Conservation (phyloP, 2,888 invertebrate species). For the Dinocampus coccinellae region DNA sequence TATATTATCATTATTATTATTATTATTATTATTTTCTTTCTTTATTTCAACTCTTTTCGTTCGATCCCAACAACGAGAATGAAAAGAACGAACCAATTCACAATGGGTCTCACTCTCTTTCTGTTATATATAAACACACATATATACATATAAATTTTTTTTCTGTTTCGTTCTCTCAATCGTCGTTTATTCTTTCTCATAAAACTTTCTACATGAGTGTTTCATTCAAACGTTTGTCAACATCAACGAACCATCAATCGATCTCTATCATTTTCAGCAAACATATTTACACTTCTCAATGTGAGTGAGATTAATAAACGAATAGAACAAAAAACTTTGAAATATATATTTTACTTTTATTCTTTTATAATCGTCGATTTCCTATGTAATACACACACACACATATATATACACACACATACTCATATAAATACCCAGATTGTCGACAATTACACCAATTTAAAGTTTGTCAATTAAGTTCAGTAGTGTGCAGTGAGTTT, state of each 20-base stretch:
- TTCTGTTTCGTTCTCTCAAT: constrained; percentile 3
- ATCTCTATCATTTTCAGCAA: background rate
- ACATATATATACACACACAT: background rate
- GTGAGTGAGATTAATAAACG: background rate
- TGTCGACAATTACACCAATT: background rate
- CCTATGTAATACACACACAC: background rate
- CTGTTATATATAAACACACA: too few relatives aligned
- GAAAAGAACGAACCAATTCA: constrained; percentile 4
- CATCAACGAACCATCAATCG: constrained; percentile 21
- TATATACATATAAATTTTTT: too few relatives aligned
- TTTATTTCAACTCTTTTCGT: background rate
- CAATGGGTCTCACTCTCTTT: background rate
- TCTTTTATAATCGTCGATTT: background rate
- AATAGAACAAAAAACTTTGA: background rate
- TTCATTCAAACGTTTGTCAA: constrained; percentile 33
- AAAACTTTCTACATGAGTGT: constrained; percentile 15
- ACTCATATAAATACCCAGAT: too few relatives aligned
- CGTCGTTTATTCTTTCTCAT: constrained; percentile 13
- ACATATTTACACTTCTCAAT: background rate
- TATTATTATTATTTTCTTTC: background rate
- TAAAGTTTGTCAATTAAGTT: constrained; percentile 16
- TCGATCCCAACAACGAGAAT: constrained; percentile 22
- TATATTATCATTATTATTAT: too few relatives aligned
- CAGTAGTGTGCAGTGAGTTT: background rate
- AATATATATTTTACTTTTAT: background rate